phyloP scores from a whole-genome alignment of 2,888 invertebrate genomes.

The Phyllotreta cruciferae region DNA sequence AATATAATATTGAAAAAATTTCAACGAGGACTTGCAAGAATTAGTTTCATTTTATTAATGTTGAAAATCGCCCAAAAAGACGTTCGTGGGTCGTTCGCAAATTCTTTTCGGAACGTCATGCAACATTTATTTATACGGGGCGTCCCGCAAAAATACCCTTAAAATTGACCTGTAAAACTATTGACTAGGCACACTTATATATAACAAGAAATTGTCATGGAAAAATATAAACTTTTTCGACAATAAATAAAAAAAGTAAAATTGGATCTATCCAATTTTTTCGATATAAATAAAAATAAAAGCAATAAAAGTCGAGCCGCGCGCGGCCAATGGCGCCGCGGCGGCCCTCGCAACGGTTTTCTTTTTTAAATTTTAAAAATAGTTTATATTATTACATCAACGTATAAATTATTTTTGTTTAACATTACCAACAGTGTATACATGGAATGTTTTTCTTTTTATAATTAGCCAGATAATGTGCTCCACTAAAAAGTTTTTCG shows the following conservation, averaged over 20 bases:
- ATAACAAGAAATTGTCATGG: constrained; percentile 67
- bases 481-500: constrained; percentile 55
- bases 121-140: constrained; percentile 29
- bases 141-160: constrained; percentile 39
- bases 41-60: constrained; percentile 24
- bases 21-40: constrained; percentile 46
- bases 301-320: constrained; percentile 54
- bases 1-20: constrained; percentile 52
- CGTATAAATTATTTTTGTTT: constrained; percentile 62
- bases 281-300: constrained; percentile 50
- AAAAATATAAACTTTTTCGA: constrained; percentile 63
- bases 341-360: constrained; percentile 55
- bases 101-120: constrained; percentile 30
- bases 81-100: constrained; percentile 26
- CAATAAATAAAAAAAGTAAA: constrained; percentile 56
- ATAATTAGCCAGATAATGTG: constrained; percentile 61
- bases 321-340: constrained; percentile 29
- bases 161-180: constrained; percentile 68
- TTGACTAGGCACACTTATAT: constrained; percentile 72
- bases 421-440: constrained; percentile 63
- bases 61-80: constrained; percentile 35
- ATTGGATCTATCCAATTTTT: constrained; percentile 11
- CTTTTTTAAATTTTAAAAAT: constrained; percentile 61
- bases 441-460: constrained; percentile 56
- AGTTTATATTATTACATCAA: constrained; percentile 60